Base-by-base conservation (phyloP, 2,797 vertebrate genomes). In the Microcaecilia unicolor region DNA sequence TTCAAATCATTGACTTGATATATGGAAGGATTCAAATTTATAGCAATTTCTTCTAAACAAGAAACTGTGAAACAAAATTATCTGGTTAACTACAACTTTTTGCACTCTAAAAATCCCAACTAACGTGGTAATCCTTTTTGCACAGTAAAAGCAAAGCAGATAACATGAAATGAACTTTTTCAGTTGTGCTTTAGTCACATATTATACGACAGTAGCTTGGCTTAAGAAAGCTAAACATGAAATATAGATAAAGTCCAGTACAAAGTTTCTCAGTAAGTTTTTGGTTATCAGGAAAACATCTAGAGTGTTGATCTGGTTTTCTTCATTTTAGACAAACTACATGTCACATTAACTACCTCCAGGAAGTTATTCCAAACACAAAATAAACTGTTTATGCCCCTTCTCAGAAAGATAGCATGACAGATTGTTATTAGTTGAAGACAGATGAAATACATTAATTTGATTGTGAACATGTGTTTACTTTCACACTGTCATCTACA, bases 321-420 rank as follows among this genome's bases (percentile, higher is more conserved):
- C 72, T 83, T 97, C 93, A 61, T 56, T 81, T 87, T 86, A 92
- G 88, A 91, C 90, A 93, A 92, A 87, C 81, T 86, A 80, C 81
- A 77, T 84, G 85, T 91, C 87, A 89, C 84, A 86, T 85, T 91
- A 89, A 93, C 87, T 89, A 81, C 85, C 80, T 80, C 74, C 68
- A 93, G 92, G 91, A 98, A 92, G 88, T 91, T 84, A 88, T 84
- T 87, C 89, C 87, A 95, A 94, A 94, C 88, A 91, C 83, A 84
- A 91, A 90, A 91, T 93, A 91, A 91, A 97, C 89, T 92, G 92
- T 97, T 97, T 97, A 88, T 87, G 84, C 80, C 82, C 43, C 68
- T 80, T 80, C 67, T 66, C 79, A 76, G 78, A 81, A 79, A 93
- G 92, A 94, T 93, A 94, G 80, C 72, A 74, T 85, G 86, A 87